Conservation (phyloP, 2,888 invertebrate genomes). For the Lycaena phlaeas region DNA sequence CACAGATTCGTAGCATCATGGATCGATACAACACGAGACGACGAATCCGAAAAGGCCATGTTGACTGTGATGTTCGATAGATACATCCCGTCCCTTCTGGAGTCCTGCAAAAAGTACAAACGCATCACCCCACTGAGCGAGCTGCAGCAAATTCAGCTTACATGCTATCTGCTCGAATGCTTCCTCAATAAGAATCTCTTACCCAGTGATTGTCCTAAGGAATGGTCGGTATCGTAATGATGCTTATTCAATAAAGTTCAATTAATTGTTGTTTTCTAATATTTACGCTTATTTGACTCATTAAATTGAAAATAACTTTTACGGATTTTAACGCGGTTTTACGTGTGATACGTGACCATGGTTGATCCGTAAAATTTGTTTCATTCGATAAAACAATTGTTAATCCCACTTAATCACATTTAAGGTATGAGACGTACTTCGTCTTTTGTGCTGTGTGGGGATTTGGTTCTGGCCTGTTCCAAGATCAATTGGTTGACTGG, state of each 20-base stretch:
- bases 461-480: conserved; percentile 92
- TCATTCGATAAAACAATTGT: too few species aligned
- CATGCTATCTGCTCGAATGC: conserved; percentile 89
- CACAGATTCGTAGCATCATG: conserved; percentile 89
- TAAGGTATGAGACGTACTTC: conserved; percentile 91
- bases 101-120: conserved; percentile 84
- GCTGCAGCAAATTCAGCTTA: conserved; percentile 89
- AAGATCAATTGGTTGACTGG: conserved; percentile 93
- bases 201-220: conserved; percentile 91
- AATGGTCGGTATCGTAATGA: conserved; percentile 74
- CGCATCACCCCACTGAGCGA: conserved; percentile 93
- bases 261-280: too few species aligned
- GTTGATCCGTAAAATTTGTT: too few species aligned
- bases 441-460: conserved; percentile 94
- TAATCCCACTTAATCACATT: conserved; percentile 2
- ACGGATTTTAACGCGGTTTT: too few species aligned
- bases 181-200: conserved; percentile 85
- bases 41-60: conserved; percentile 83
- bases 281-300: too few species aligned
- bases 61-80: conserved; percentile 93
- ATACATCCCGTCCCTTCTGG: conserved; percentile 89
- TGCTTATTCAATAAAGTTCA: too few species aligned
- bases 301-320: too few species aligned
- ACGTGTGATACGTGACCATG: too few species aligned
- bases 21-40: conserved; percentile 84